Evolutionary conservation across 2,113 vertebrate species (phyloP).

Genomic region (Delphinus delphis): DNA sequence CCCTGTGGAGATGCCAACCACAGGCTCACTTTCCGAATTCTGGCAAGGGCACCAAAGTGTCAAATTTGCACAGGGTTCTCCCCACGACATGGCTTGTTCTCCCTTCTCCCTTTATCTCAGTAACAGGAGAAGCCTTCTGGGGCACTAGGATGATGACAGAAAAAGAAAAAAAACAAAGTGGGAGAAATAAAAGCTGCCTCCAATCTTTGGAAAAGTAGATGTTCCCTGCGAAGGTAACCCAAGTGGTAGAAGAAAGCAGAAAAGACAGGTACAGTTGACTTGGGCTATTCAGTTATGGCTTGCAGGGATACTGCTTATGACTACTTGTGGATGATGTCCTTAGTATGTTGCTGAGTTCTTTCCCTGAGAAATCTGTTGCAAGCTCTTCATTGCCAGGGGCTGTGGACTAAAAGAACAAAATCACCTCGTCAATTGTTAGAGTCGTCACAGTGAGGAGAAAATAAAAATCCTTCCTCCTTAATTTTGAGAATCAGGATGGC

Average conservation of each 20-base stretch:
- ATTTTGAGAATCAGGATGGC: not conserved
- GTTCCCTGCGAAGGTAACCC: not conserved
- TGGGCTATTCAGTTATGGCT: fast-evolving
- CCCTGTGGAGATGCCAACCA: not conserved
- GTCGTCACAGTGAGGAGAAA: not conserved
- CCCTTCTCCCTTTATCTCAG: not conserved
- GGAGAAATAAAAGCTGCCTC: not conserved
- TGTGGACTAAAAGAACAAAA: not conserved
- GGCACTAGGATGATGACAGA: not conserved
- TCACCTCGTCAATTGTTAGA: not conserved
- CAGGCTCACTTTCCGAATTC: not conserved
- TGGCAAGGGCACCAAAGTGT: not conserved
- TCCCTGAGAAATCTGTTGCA: not conserved
- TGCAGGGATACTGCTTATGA: not conserved
- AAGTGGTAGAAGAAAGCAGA: not conserved
- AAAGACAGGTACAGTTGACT: not conserved
- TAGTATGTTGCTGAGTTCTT: not conserved
- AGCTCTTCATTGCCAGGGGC: not conserved
- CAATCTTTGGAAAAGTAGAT: not conserved
- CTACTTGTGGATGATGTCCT: not conserved
- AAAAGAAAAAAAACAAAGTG: not conserved
- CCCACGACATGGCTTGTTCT: not conserved
- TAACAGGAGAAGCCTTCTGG: not conserved
- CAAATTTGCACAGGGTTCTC: not conserved
- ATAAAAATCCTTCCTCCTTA: not conserved